Percentiles rank a stretch among this genome's conserved stretches.
Evolutionary conservation across 2,113 vertebrate genomes (phyloP).

Genomic region (Ammodytes marinus): DNA sequence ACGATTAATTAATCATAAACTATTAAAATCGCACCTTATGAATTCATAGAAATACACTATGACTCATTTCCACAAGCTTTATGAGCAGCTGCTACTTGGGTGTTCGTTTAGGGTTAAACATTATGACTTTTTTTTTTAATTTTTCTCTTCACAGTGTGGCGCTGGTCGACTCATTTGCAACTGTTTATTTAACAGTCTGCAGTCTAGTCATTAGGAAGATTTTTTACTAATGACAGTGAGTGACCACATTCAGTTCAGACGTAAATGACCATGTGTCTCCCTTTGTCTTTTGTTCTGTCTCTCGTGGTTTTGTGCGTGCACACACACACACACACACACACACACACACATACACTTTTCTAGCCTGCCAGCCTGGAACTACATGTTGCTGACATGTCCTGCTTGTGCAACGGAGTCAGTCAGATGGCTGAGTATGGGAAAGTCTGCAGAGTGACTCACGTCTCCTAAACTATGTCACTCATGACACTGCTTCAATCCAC

Average conservation of each 20-base stretch:
- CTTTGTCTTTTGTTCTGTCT: slow-evolving; percentile 17
- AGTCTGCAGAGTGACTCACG: slow-evolving; percentile 67
- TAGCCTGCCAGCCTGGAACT: slow-evolving; percentile 7
- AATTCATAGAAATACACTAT: not conserved
- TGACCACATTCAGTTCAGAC: slow-evolving; percentile 21
- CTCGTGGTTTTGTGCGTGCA: not conserved
- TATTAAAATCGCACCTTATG: not conserved
- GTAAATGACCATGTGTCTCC: slow-evolving; percentile 12
- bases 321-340: slow-evolving; percentile 1
- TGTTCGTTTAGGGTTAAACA: slow-evolving; percentile 8
- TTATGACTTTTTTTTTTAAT: not conserved
- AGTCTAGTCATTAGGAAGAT: slow-evolving; percentile 12
- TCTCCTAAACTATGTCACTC: slow-evolving; percentile 53
- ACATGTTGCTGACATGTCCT: slow-evolving; percentile 35
- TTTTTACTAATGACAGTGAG: slow-evolving; percentile 14
- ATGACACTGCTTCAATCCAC: slow-evolving; percentile 47
- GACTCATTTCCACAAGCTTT: slow-evolving; percentile 15
- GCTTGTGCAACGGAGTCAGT: slow-evolving; percentile 29
- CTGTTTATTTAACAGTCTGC: slow-evolving; percentile 23
- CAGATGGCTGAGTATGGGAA: slow-evolving; percentile 34
- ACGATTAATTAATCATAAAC: slow-evolving; percentile 25
- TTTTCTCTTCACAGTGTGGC: slow-evolving; percentile 6
- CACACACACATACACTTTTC: not conserved
- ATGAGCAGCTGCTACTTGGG: not conserved
- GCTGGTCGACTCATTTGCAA: slow-evolving; percentile 20